A percentile compares a stretch with the other conserved stretches of the same genome.
Evolutionary conservation across 2,113 vertebrate genomes (phyloP).

Genomic region (Aptenodytes patagonicus): DNA sequence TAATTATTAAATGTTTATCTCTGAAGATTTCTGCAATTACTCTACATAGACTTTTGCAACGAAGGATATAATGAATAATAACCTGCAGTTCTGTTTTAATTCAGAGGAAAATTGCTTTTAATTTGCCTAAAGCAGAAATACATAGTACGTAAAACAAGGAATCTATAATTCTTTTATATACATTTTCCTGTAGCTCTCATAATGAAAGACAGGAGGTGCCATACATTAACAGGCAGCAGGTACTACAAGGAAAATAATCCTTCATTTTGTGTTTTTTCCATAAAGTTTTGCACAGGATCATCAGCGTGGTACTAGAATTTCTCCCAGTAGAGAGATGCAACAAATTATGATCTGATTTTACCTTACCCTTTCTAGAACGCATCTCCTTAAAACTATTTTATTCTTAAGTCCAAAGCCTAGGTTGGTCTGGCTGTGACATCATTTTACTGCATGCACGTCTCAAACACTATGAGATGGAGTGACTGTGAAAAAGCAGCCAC

Average conservation of each 20-base stretch:
- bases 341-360: neutral
- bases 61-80: neutral
- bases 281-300: neutral
- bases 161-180: neutral
- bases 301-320: neutral
- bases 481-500: neutral
- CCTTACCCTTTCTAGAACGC: neutral
- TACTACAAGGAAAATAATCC: neutral
- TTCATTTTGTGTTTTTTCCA: neutral
- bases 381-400: neutral
- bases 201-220: neutral
- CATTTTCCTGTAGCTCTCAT: neutral
- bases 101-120: neutral
- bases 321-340: neutral
- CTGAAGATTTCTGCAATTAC: neutral
- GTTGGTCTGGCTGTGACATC: neutral
- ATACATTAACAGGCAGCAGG: neutral
- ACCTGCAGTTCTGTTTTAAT: neutral
- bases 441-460: neutral
- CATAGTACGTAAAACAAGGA: neutral
- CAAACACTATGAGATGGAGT: neutral
- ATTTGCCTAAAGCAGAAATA: neutral
- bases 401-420: neutral
- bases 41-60: neutral
- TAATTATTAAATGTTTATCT: neutral